Evolutionary conservation across 1,140 invertebrate genomes (phyloP).

Genomic region (Drosophila serrata): DNA sequence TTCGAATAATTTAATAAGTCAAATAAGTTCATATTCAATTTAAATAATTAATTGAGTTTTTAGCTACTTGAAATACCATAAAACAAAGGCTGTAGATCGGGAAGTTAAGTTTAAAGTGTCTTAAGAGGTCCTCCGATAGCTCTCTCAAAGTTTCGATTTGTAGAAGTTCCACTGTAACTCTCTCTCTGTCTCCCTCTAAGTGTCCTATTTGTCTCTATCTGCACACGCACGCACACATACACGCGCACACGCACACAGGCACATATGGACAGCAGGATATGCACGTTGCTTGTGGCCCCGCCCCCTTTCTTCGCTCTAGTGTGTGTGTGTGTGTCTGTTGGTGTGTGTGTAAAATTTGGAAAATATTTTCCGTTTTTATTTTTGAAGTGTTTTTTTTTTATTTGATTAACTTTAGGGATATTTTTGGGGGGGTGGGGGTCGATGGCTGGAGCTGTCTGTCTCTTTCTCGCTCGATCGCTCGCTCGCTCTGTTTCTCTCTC

Average conservation of each 20-base stretch:
- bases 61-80: not conserved
- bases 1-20: too few relatives aligned
- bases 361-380: constrained; percentile 5
- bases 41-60: not conserved
- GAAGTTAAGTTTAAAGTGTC: not conserved
- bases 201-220: constrained; percentile 29
- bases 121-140: not conserved
- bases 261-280: constrained; percentile 36
- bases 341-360: constrained; percentile 22
- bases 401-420: constrained; percentile 17
- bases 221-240: constrained; percentile 34
- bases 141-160: constrained; percentile 1
- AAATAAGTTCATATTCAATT: too few relatives aligned
- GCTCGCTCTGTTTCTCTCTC: constrained; percentile 22
- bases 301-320: constrained; percentile 22
- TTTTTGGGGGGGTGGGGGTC: constrained; percentile 22
- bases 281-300: constrained; percentile 69
- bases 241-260: constrained; percentile 24
- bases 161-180: constrained; percentile 33
- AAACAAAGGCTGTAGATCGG: not conserved
- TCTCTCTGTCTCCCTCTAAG: constrained; percentile 1
- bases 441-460: constrained; percentile 50
- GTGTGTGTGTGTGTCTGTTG: constrained; percentile 15
- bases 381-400: not conserved
- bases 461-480: constrained; percentile 49